Conservation (phyloP, 2,888 invertebrate species). For the Polydrusus pterygomalis region DNA sequence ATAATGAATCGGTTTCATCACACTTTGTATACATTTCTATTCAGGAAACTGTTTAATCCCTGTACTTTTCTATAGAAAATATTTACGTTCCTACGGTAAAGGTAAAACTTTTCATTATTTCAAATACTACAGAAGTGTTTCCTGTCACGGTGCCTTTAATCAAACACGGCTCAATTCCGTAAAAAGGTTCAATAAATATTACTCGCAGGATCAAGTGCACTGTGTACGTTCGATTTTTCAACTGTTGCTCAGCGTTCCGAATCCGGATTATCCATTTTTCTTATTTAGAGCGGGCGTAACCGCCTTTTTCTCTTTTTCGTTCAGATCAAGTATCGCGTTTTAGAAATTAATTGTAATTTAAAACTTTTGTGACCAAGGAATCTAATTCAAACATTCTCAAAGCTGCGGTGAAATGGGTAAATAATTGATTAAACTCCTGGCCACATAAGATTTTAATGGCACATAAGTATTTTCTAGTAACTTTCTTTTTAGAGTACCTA, state of each 20-base stretch:
- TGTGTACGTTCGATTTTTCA: conserved; percentile 40
- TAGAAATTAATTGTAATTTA: too few relatives aligned
- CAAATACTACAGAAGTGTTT: neutral
- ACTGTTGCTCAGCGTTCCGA: conserved; percentile 39
- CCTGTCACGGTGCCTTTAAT: neutral
- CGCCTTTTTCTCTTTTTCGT: too few relatives aligned
- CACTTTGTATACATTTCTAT: neutral
- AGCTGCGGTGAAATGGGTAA: too few relatives aligned
- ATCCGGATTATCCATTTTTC: conserved; percentile 30
- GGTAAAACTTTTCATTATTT: neutral
- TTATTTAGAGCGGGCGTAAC: conserved; percentile 1
- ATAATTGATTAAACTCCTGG: too few relatives aligned
- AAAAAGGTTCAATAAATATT: conserved; percentile 4
- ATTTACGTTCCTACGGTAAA: neutral
- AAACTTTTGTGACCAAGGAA: neutral
- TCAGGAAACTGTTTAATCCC: neutral
- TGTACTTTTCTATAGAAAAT: neutral
- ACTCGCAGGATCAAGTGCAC: conserved; percentile 13
- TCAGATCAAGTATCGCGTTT: too few relatives aligned
- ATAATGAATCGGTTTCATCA: neutral
- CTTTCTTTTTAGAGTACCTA: too few relatives aligned
- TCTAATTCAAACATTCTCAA: too few relatives aligned
- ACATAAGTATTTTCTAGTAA: too few relatives aligned
- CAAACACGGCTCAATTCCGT: neutral
- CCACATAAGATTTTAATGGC: too few relatives aligned